These are phyloP conservation scores for Crypturellus tataupa DNA, from an alignment of 2,797 vertebrate species.

Conservation along the genomic window DNA sequence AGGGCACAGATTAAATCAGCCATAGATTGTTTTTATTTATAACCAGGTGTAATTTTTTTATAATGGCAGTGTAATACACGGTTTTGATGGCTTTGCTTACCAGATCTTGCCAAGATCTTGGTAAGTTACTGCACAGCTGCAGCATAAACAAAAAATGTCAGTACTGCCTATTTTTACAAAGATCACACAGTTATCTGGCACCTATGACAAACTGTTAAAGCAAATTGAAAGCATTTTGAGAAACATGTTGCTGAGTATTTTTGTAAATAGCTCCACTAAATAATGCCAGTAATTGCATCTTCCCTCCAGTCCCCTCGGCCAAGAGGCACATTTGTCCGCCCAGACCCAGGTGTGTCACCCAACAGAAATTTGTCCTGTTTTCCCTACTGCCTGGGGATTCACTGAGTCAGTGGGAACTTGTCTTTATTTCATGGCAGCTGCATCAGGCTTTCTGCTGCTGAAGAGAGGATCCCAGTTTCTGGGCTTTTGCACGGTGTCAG, in stretches of 20 bases:
- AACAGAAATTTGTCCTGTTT: background rate
- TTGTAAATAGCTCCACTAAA: background rate
- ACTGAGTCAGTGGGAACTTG: constrained; percentile 23
- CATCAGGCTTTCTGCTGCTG: constrained; percentile 13
- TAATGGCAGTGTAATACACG: background rate
- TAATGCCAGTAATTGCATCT: background rate
- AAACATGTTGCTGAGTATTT: background rate
- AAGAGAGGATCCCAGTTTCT: constrained; percentile 17
- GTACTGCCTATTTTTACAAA: background rate
- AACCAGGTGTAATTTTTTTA: background rate
- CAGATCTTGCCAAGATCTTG: background rate
- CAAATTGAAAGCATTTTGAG: background rate
- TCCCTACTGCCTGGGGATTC: background rate
- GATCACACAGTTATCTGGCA: background rate
- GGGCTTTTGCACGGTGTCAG: constrained; percentile 1
- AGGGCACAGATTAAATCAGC: background rate
- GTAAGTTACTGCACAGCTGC: background rate
- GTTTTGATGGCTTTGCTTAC: background rate
- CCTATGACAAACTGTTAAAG: background rate
- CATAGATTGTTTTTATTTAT: background rate
- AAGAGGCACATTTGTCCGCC: background rate
- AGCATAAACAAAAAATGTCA: background rate
- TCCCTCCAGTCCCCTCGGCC: background rate
- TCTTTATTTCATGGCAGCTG: constrained; percentile 28
- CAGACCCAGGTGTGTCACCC: background rate